Base-by-base conservation (phyloP, 2,113 vertebrate species). In the Melanerpes aurifrons region DNA sequence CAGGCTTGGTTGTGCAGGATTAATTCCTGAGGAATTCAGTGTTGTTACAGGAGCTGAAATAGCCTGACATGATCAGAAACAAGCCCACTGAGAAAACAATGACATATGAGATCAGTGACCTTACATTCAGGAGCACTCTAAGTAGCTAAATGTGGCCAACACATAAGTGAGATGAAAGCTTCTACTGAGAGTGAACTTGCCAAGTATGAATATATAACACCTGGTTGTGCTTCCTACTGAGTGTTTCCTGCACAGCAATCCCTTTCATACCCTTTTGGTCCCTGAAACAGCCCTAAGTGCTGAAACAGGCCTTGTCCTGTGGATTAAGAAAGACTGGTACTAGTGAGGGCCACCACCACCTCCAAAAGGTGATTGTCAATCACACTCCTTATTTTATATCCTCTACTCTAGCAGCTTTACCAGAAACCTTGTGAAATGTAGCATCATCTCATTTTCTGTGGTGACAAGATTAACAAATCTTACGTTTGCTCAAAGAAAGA, bases 321-420 rank as follows among this genome's bases (percentile, higher is more conserved):
- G 15, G 37, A 57, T 6, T 24, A 61, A 64, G 37, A 68, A 87
- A 35, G 32, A 28, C 3, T 8, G 22, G 40, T 63, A 54, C 24
- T 5, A 56, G n/a, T 0, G 0, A 87, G 12, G 26, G 25, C 17
- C 40, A 79, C 50, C 45, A 31, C 4, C 0, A 0, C 16, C 28
- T 83, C 31, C 54, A 50, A 63, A 74, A 85, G n/a, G 19, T 12
- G 26, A 35, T 6, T 53, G 14, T 31, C 57, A 63, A 12, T 15
- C 53, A 66, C 1, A 0, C 56, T 56, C 18, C 31, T 10, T 47
- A 28, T 50, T 63, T 40, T 53, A 58, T 63, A 54, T 14, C 31
- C 50, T 71, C 48, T 50, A 7, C 7, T 31, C 12, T 4, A 37
- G 28, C 8, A 47, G 48, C 15, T 78, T 71, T 47, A 47, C 47